A percentile compares a stretch with the other conserved stretches of the same genome.
phyloP scores from a whole-genome alignment of 1,140 invertebrate species.

The Lysiphlebus fabarum region DNA sequence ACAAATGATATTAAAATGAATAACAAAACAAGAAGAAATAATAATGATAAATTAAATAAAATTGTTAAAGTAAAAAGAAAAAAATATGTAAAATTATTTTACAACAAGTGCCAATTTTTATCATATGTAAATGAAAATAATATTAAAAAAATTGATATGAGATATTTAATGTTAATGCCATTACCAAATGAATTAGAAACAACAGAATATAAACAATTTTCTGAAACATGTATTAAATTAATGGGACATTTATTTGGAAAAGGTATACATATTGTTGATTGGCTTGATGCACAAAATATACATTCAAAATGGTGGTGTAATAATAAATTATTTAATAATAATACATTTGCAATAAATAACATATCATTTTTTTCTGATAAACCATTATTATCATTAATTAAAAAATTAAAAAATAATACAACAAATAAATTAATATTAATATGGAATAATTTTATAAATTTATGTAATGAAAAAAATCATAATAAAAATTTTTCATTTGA shows the following conservation, averaged over 20 bases:
- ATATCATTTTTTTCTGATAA: conserved; percentile 18
- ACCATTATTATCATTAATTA: conserved; percentile 2
- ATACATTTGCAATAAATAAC: too few species aligned
- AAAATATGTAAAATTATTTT: conserved; percentile 41
- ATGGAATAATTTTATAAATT: too few species aligned
- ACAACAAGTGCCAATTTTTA: conserved; percentile 49
- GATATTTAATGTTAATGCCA: conserved; percentile 48
- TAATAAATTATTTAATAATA: too few species aligned
- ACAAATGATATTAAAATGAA: conserved; percentile 29
- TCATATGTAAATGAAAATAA: conserved; percentile 40
- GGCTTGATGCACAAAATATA: conserved; percentile 35
- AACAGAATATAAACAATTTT: conserved; percentile 34
- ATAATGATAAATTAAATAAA: conserved; percentile 30
- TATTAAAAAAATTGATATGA: conserved; percentile 32
- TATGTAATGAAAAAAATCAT: too few species aligned
- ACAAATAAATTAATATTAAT: too few species aligned
- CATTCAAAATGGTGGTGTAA: conserved; percentile 37
- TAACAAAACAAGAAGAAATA: conserved; percentile 32
- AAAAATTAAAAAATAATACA: too few species aligned
- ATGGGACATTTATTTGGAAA: conserved; percentile 43
- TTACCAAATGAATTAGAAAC: conserved; percentile 32
- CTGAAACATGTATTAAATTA: conserved; percentile 36
- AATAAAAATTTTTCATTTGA: too few species aligned
- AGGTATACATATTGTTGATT: conserved; percentile 42
- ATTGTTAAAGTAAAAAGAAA: conserved; percentile 32